These are phyloP conservation scores for Cetoscarus ocellatus DNA, from an alignment of 2,797 vertebrate genomes.

Conservation along the genomic window DNA sequence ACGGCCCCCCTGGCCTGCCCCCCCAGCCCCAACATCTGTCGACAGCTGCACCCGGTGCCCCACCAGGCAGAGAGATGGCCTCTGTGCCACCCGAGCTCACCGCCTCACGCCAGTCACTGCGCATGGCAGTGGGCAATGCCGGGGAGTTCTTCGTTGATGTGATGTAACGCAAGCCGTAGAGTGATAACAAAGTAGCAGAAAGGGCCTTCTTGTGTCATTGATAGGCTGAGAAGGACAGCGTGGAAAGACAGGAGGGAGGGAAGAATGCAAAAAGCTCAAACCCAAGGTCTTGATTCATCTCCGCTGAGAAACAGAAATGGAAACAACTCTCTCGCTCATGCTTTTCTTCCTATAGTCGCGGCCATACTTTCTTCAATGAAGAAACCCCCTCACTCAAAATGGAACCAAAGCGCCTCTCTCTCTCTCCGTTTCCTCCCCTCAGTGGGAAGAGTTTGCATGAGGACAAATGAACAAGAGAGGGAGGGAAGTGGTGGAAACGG, in stretches of 20 bases:
- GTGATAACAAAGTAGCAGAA: constrained; percentile 48
- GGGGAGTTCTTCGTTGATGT: constrained; percentile 99
- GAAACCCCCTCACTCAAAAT: constrained; percentile 69
- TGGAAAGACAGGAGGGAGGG: constrained; percentile 31
- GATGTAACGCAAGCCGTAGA: constrained; percentile 87
- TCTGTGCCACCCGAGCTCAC: constrained; percentile 96
- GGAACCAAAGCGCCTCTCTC: constrained; percentile 81
- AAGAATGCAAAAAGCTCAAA: constrained; percentile 47
- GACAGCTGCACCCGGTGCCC: constrained; percentile 88
- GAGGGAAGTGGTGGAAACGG: constrained; percentile 52
- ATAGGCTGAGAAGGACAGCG: constrained; percentile 41
- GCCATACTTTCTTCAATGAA: constrained; percentile 85
- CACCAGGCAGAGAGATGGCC: constrained; percentile 91
- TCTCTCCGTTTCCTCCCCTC: constrained; percentile 55
- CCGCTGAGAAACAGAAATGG: constrained; percentile 48
- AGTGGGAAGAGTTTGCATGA: constrained; percentile 59
- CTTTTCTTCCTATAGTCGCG: constrained; percentile 71
- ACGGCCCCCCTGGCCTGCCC: constrained; percentile 92
- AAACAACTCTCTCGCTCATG: constrained; percentile 58
- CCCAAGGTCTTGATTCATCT: constrained; percentile 45
- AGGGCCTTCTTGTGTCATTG: constrained; percentile 39
- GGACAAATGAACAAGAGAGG: constrained; percentile 56
- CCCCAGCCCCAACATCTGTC: constrained; percentile 87
- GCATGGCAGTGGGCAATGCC: constrained; percentile 97
- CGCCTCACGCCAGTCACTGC: constrained; percentile 97